These are phyloP conservation scores for Caenorhabditis doughertyi DNA, from an alignment of 2,888 invertebrate species.

Conservation along the genomic window DNA sequence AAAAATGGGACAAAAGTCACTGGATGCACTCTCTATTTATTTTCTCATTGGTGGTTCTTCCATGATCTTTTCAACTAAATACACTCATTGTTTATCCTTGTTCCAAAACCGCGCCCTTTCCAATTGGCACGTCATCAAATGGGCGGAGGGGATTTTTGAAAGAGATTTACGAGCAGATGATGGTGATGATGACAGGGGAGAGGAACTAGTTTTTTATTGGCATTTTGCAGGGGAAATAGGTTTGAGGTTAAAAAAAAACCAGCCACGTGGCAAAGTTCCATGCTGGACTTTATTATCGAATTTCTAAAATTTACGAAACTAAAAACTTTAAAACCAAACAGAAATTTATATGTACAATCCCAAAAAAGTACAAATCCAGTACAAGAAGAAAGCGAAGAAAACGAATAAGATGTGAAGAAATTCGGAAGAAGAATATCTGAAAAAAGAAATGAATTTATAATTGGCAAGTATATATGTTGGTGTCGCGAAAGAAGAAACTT, in stretches of 20 bases:
- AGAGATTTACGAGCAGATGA: not conserved
- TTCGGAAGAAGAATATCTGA: constrained; percentile 7
- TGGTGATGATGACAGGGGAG: not conserved
- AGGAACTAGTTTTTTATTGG: not conserved
- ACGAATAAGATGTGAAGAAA: not conserved
- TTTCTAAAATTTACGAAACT: too few relatives aligned
- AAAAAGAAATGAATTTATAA: constrained; percentile 6
- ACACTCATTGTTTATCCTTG: constrained; percentile 15
- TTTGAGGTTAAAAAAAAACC: too few relatives aligned
- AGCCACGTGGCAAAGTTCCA: too few relatives aligned
- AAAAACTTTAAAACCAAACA: too few relatives aligned
- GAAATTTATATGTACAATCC: too few relatives aligned
- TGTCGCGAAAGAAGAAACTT: not conserved
- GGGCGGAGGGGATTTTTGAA: too few relatives aligned
- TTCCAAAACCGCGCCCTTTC: not conserved
- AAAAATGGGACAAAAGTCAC: too few relatives aligned
- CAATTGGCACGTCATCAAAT: constrained; percentile 24
- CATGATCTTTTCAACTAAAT: constrained; percentile 24
- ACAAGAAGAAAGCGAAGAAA: not conserved
- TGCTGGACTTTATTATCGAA: too few relatives aligned
- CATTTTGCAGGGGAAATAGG: not conserved
- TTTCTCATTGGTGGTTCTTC: constrained; percentile 21
- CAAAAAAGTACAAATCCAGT: too few relatives aligned
- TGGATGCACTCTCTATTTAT: not conserved
- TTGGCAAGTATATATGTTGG: constrained; percentile 29